phyloP scores from a whole-genome alignment of 2,113 vertebrate genomes.

The Notothenia coriiceps region DNA sequence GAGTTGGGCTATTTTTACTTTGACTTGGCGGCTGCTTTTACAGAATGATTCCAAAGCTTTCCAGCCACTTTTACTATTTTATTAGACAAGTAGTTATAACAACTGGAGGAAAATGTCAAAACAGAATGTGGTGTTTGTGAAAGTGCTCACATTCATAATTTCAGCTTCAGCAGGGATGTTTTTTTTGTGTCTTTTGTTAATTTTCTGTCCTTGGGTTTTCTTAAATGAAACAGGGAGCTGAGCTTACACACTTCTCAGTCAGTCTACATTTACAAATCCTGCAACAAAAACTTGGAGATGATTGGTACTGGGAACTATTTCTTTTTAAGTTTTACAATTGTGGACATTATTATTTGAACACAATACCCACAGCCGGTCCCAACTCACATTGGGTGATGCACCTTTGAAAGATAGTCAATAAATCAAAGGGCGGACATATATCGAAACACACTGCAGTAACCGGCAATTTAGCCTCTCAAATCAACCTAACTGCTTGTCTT shows the following conservation, averaged over 20 bases:
- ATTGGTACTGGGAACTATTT: neutral
- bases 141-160: constrained; percentile 8
- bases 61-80: constrained; percentile 20
- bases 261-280: neutral
- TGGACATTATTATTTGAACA: neutral
- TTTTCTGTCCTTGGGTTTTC: no score
- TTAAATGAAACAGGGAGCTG: neutral
- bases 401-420: neutral
- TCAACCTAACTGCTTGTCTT: constrained; percentile 8
- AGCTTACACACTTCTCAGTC: constrained; percentile 14
- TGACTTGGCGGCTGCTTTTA: constrained; percentile 36
- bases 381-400: neutral
- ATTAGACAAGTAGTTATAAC: constrained; percentile 12
- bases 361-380: neutral
- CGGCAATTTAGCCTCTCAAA: neutral
- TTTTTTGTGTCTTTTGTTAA: constrained; percentile 16
- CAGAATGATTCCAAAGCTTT: constrained; percentile 34
- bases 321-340: neutral
- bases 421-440: no score
- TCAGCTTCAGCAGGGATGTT: constrained; percentile 18
- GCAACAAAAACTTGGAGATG: neutral
- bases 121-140: neutral
- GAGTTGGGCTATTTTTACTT: constrained; percentile 34
- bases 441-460: neutral
- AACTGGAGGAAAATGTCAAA: constrained; percentile 16